Evolutionary conservation across 2,797 vertebrate species (phyloP).

Genomic region (Tinamus major): DNA sequence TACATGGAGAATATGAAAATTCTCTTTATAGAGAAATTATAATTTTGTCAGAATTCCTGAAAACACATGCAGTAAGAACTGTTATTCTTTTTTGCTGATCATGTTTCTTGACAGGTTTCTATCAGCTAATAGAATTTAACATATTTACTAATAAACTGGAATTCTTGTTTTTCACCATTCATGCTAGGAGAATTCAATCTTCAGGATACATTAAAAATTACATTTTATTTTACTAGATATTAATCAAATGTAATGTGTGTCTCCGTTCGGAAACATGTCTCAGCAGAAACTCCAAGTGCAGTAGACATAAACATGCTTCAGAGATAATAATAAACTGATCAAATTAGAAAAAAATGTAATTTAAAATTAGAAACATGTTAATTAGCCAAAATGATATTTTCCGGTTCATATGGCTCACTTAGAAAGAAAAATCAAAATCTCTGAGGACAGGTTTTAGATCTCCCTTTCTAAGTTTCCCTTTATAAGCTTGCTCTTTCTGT

Average conservation of each 20-base stretch:
- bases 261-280: slow-evolving; percentile 10
- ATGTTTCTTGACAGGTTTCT: neutral
- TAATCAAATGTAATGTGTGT: neutral
- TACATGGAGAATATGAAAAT: too few relatives aligned
- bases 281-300: neutral
- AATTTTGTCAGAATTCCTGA: neutral
- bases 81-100: neutral
- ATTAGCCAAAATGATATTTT: neutral
- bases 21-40: neutral
- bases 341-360: neutral
- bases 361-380: neutral
- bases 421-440: neutral
- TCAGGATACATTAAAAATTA: neutral
- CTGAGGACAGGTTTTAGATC: neutral
- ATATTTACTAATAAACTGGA: neutral
- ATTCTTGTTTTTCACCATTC: neutral
- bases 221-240: neutral
- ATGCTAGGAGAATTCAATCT: neutral
- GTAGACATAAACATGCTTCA: neutral
- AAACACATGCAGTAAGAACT: neutral
- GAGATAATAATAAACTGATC: neutral
- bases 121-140: neutral
- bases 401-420: neutral
- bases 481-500: too few relatives aligned
- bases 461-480: neutral